Evolutionary conservation across 2,797 vertebrate species (phyloP), one percentile per base, ranked within the genome.

Genomic region (Chelidonichthys spinosus): DNA sequence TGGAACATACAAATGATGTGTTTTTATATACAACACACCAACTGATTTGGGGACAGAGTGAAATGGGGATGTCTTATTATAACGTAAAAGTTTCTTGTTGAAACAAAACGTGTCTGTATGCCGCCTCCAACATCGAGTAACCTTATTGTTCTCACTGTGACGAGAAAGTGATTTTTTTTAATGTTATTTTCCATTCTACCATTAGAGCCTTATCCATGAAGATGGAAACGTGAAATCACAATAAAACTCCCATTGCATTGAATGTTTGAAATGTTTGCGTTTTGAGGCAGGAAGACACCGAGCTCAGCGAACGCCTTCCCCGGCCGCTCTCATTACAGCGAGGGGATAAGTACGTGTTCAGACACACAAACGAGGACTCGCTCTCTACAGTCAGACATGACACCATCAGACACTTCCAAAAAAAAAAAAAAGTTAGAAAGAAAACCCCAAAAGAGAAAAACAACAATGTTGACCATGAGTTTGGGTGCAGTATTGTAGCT

Each of bases 401-500:
- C 61, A 72, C 35, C 40, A 33, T 42, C 69, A 81, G 36, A 39
- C 8, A 46, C 63, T 76, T 61, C 68, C 49, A 55, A 78, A 82
- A 81, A 71, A 43, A 52, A 52, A 4, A 58, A 58, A 10, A 39
- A 37, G 36, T 25, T 25, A 7, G 13, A 2, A 63, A 2, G 4
- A n/a, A 46, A 65, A 5, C 5, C 50, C 14, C 15, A 55, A 61
- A 69, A 54, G 47, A 76, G 78, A 68, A 25, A 14, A 11, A 52
- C 74, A 75, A 75, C 61, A 52, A 25, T 39, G 56, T 70, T 37
- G 59, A 89, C 77, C 68, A 65, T 79, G 84, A 87, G 64, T 74
- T 83, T 73, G 75, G 86, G 85, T 42, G 75, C 85, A 83, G 74
- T 82, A 88, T 81, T 73, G 82, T 75, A 86, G 73, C 81, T 59